Base-by-base conservation (phyloP, 2,113 vertebrate genomes). In the Piaya cayana region DNA sequence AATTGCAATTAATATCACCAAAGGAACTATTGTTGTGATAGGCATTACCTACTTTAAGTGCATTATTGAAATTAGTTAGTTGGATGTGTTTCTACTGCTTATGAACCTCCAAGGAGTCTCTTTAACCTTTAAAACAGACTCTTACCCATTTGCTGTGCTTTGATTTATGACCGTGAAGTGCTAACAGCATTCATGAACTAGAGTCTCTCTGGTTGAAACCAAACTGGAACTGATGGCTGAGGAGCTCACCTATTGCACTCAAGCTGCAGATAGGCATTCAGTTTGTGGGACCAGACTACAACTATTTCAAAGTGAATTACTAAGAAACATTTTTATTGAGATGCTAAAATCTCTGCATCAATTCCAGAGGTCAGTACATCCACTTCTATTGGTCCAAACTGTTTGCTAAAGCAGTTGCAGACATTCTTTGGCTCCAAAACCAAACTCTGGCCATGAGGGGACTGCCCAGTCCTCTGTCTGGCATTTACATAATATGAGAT, bases 1-100 rank as follows among this genome's bases (percentile, higher is more conserved):
- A 91, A 84, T 82, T 93, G 50, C 71, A 94, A 83, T 93, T 95
- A 93, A 90, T 93, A 86, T 14, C 25, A 60, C 71, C 0, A 3
- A 82, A 92, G 60, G 47, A 91, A 34, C 74, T 47, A 49, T 39
- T 64, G 50, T 20, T 80, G 37, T 81, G 82, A 81, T 71, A 84
- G 72, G 37, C 56, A 64, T 68, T 94, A 71, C 55, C 39, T 83
- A 68, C 56, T 82, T 6, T 23, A 77, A 88, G 9, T 59, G 47
- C 15, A 26, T 68, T 76, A 86, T 13, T 80, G 3, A 47, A 75
- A 81, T 88, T 60, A 88, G 42, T 55, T 74, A 63, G 5, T 9
- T 2, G 6, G 30, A 63, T 45, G 7, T 60, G 8, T 74, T 94
- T 82, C 42, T 74, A 16, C 55, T 75, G 32, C 39, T 80, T 68